Evolutionary conservation across 2,888 invertebrate genomes (phyloP).

Genomic region (Drosophila buzzatii): DNA sequence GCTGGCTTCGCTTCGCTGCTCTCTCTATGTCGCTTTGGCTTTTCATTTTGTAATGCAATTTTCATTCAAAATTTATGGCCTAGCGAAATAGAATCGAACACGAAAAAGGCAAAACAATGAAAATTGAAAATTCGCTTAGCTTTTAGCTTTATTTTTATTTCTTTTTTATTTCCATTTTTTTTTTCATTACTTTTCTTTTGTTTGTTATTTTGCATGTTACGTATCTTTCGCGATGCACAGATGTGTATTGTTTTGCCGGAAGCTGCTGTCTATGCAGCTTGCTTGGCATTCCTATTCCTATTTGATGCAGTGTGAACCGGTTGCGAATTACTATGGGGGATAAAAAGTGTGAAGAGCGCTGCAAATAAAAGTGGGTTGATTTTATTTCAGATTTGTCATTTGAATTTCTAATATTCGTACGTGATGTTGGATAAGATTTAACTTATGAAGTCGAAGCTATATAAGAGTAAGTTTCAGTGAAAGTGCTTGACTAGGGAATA

Average conservation of each 20-base stretch:
- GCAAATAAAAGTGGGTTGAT: not conserved
- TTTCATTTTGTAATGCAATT: slow-evolving; percentile 70
- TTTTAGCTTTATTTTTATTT: slow-evolving; percentile 13
- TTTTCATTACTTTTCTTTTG: not conserved
- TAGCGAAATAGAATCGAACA: slow-evolving; percentile 77
- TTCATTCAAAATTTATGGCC: slow-evolving; percentile 75
- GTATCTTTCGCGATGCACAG: slow-evolving; percentile 35
- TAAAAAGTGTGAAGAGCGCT: not conserved
- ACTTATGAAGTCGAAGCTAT: not conserved
- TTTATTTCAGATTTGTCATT: not conserved
- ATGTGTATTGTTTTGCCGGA: slow-evolving; percentile 25
- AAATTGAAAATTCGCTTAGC: slow-evolving; percentile 62
- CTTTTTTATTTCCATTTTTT: not conserved
- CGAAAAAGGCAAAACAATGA: slow-evolving; percentile 66
- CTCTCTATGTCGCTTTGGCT: slow-evolving; percentile 38
- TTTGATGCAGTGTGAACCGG: slow-evolving; percentile 14
- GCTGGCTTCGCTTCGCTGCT: slow-evolving; percentile 17
- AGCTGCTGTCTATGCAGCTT: slow-evolving; percentile 46
- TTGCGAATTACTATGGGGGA: slow-evolving; percentile 12
- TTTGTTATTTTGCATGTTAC: slow-evolving; percentile 33
- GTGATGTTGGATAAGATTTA: not conserved
- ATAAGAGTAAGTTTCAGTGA: too few relatives aligned
- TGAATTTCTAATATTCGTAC: not conserved
- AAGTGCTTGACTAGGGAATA: not conserved
- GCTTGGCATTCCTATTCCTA: slow-evolving; percentile 10